A percentile compares a stretch with the other conserved stretches of the same genome.
phyloP scores from a whole-genome alignment of 2,797 vertebrate genomes.

The Potorous gilbertii region DNA sequence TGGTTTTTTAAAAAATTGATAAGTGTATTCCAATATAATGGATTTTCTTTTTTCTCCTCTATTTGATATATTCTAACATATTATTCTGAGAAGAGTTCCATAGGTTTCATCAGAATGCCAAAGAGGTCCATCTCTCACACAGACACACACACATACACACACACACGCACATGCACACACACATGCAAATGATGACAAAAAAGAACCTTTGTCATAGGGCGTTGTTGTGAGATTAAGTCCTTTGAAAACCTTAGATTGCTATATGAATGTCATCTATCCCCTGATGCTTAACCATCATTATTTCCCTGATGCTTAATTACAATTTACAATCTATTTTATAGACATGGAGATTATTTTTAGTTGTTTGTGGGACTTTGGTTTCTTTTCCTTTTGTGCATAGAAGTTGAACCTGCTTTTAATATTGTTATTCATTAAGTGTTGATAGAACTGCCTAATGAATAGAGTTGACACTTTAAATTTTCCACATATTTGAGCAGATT shows the following conservation, averaged over 20 bases:
- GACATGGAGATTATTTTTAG: constrained; percentile 19
- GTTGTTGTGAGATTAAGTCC: neutral
- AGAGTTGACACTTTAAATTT: constrained; percentile 14
- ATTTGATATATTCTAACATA: neutral
- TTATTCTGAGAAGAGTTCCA: neutral
- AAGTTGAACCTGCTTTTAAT: constrained; percentile 2
- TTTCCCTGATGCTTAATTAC: constrained; percentile 11
- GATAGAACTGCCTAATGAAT: neutral
- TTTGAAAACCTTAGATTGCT: neutral
- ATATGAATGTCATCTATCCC: neutral
- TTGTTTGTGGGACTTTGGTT: constrained; percentile 32
- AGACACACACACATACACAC: neutral
- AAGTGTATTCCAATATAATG: neutral
- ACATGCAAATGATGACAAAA: neutral
- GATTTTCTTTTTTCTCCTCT: neutral
- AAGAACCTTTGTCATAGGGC: neutral
- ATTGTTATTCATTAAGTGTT: constrained; percentile 6
- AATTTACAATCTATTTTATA: neutral
- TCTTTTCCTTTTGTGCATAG: neutral
- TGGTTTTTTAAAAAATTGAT: neutral
- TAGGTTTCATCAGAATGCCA: neutral
- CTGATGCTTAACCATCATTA: too few species aligned
- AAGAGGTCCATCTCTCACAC: neutral
- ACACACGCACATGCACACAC: too few species aligned
- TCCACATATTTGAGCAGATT: neutral